Evolutionary conservation across 2,888 invertebrate species (phyloP), one percentile per base, ranked within the genome.

Genomic region (Macaria liturata): DNA sequence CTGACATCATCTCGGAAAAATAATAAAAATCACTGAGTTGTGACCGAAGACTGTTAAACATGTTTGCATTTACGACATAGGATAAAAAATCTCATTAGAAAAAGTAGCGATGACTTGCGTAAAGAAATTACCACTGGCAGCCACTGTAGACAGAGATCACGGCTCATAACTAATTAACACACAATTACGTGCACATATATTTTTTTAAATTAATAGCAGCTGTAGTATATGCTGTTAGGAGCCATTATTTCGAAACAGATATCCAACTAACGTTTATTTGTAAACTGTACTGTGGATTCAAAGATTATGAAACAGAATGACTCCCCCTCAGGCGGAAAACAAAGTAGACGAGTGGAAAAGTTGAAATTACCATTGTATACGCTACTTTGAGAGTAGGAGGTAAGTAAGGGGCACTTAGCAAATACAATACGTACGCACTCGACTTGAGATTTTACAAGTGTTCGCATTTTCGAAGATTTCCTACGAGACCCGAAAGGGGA

Each of bases 401-500:
- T 72, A 72, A 68, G 69, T 70, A 68, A 70, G 69, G 66, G 67
- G 66, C 68, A 68, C 73, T 73, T 71, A 66, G 54, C 62, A 72
- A 71, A 70, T 68, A 74, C 74, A 76, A 74, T 73, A 68, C 68
- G 66, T 67, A 74, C 71, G 70, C 71, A 72, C 77, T 76, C 64
- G 53, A 71, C 64, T 64, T 56, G 69, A 73, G 72, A 71, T 69
- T 75, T 68, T 66, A 69, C 49, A 67, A 72, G 75, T 66, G 73
- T 69, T 70, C 66, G 68, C 69, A 66, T 75, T 71, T 68, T 67
- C 65, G 66, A 65, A 70, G 65, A 72, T 70, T 75, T 74, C 69
- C 68, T 70, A 50, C 43, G 59, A 49, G 53, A 64, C 61, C 64
- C 49, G 20, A 20, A 54, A 65, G 61, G 56, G 60, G 49, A 61